A percentile compares a stretch with the other conserved stretches of the same genome.
Evolutionary conservation across 2,113 vertebrate genomes (phyloP).

Genomic region (Malaclemys terrapin): DNA sequence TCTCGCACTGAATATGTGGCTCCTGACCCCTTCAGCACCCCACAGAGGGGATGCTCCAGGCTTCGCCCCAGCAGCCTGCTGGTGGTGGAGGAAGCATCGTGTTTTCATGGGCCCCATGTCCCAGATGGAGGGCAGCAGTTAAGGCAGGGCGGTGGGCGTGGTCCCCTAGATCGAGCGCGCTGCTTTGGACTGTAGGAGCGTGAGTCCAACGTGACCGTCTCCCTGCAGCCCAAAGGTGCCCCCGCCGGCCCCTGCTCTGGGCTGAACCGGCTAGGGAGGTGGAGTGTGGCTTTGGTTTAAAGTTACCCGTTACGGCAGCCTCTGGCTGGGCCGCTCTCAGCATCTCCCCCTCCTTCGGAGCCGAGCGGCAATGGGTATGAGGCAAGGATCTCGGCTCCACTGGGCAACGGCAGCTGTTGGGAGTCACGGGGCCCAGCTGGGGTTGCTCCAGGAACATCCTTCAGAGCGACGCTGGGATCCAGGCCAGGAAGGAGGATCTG

Average conservation of each 20-base stretch:
- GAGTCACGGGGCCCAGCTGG: neutral
- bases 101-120: neutral
- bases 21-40: too few relatives aligned
- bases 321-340: neutral
- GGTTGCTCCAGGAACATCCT: neutral
- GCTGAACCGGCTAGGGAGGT: neutral
- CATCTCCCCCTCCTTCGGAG: neutral
- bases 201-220: fast-evolving
- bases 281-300: neutral
- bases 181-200: neutral
- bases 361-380: neutral
- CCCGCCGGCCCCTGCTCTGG: neutral
- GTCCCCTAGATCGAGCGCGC: neutral
- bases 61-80: neutral
- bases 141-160: neutral
- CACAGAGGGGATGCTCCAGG: too few relatives aligned
- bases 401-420: neutral
- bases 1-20: neutral
- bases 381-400: neutral
- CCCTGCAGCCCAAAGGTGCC: neutral
- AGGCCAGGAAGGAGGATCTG: neutral
- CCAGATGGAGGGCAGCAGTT: neutral
- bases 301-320: too few relatives aligned
- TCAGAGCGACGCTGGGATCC: neutral
- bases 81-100: too few relatives aligned